Evolutionary conservation across 2,797 vertebrate genomes (phyloP).

Genomic region (Hipposideros larvatus): DNA sequence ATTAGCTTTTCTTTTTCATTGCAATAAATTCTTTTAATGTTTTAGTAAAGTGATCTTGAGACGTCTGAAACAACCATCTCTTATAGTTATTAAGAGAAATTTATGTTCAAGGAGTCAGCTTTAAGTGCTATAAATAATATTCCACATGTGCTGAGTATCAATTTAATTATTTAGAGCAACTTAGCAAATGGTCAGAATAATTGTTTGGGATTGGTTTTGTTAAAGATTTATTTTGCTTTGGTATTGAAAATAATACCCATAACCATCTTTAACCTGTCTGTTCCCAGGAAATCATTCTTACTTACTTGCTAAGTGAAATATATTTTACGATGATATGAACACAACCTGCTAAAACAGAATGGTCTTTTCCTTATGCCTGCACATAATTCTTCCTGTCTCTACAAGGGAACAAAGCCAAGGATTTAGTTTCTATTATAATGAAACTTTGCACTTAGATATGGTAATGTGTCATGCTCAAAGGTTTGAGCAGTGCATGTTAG

Average conservation of each 20-base stretch:
- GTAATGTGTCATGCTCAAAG: background rate
- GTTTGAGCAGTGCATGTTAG: background rate
- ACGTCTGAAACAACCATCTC: constrained; percentile 34
- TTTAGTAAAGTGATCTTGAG: constrained; percentile 21
- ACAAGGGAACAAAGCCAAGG: background rate
- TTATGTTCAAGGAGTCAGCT: constrained; percentile 15
- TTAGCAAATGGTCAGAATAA: constrained; percentile 2
- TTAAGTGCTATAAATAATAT: constrained; percentile 44
- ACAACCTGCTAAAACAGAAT: background rate
- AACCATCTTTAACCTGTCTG: constrained; percentile 31
- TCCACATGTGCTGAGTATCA: background rate
- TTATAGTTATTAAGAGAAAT: constrained; percentile 47
- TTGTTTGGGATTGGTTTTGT: constrained; percentile 37
- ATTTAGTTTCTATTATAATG: background rate
- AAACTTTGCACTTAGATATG: background rate
- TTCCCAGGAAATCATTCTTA: constrained; percentile 41
- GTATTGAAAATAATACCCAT: background rate
- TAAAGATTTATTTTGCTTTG: constrained; percentile 52
- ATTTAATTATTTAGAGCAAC: background rate
- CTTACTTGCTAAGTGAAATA: background rate
- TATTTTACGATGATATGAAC: background rate
- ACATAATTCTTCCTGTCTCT: background rate
- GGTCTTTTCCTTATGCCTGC: background rate
- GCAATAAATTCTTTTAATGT: constrained; percentile 48
- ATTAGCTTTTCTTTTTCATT: constrained; percentile 41